phyloP scores from a whole-genome alignment of 2,888 invertebrate genomes.

The Scaptomyza flava region DNA sequence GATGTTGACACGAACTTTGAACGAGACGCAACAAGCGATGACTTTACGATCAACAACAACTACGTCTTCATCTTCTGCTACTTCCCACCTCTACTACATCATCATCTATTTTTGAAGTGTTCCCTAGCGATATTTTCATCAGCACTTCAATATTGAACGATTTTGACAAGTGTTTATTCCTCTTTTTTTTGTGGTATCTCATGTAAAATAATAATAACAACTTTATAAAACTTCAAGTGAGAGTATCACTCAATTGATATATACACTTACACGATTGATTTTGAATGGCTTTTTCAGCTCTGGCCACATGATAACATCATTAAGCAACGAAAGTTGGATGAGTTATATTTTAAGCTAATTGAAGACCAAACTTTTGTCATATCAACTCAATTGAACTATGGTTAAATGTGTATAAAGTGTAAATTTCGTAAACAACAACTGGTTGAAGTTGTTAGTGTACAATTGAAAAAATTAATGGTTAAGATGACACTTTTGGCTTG shows the following conservation, averaged over 20 bases:
- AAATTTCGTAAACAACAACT: conserved; percentile 29
- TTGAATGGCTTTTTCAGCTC: conserved; percentile 34
- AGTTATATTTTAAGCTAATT: conserved; percentile 42
- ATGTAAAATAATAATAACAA: conserved; percentile 50
- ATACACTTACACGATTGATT: conserved; percentile 35
- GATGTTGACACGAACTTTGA: conserved; percentile 80
- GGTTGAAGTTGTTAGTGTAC: conserved; percentile 23
- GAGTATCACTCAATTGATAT: conserved; percentile 64
- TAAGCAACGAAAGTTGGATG: conserved; percentile 15
- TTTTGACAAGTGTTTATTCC: conserved; percentile 52
- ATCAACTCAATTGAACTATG: conserved; percentile 47
- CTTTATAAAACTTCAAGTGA: conserved; percentile 65
- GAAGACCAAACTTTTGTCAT: conserved; percentile 30
- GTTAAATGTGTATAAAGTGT: conserved; percentile 10
- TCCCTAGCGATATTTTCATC: conserved; percentile 39
- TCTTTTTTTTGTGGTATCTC: conserved; percentile 24
- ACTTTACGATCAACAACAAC: conserved; percentile 50
- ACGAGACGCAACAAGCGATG: conserved; percentile 65
- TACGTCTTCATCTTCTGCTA: conserved; percentile 2
- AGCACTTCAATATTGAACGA: conserved; percentile 50
- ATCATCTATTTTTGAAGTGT: conserved; percentile 55
- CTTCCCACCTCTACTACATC: neutral
- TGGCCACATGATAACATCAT: conserved; percentile 30
- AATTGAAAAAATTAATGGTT: conserved; percentile 53
- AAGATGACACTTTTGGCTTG: conserved; percentile 32